phyloP scores from a whole-genome alignment of 1,140 invertebrate species.

The Trichomalopsis sarcophagae region DNA sequence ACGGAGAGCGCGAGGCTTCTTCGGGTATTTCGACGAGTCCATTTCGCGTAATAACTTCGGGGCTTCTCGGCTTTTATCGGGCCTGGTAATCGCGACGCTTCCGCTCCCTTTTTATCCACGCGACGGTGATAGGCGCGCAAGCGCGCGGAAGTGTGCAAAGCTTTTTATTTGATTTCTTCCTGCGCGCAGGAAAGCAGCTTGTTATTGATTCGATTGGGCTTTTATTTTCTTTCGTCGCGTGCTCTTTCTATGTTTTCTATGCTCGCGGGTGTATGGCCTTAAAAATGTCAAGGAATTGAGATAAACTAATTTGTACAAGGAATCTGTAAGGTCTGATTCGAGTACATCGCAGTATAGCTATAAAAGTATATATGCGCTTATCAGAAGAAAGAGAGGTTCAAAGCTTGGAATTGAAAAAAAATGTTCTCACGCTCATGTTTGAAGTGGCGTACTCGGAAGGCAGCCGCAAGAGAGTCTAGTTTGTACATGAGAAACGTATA shows the following conservation, averaged over 20 bases:
- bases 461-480: background rate
- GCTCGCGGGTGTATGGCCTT: background rate
- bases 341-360: no score
- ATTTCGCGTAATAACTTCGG: slow-evolving; percentile 69
- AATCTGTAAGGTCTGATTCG: background rate
- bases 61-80: slow-evolving; percentile 54
- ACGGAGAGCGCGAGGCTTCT: slow-evolving; percentile 50
- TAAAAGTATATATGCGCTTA: background rate
- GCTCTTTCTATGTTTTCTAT: no score
- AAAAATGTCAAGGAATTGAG: background rate
- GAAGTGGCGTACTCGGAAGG: slow-evolving; percentile 31
- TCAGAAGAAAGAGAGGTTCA: background rate
- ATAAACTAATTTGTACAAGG: background rate
- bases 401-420: background rate
- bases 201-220: background rate
- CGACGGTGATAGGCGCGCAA: background rate
- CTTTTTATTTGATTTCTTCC: slow-evolving; percentile 19
- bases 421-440: slow-evolving; percentile 38
- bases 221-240: background rate
- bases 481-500: slow-evolving; percentile 32
- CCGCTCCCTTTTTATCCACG: background rate
- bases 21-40: slow-evolving; percentile 58
- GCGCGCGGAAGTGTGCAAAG: background rate
- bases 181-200: background rate
- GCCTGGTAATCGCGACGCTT: slow-evolving; percentile 46